phyloP scores from a whole-genome alignment of 2,113 vertebrate species.

The Gymnarchus niloticus region DNA sequence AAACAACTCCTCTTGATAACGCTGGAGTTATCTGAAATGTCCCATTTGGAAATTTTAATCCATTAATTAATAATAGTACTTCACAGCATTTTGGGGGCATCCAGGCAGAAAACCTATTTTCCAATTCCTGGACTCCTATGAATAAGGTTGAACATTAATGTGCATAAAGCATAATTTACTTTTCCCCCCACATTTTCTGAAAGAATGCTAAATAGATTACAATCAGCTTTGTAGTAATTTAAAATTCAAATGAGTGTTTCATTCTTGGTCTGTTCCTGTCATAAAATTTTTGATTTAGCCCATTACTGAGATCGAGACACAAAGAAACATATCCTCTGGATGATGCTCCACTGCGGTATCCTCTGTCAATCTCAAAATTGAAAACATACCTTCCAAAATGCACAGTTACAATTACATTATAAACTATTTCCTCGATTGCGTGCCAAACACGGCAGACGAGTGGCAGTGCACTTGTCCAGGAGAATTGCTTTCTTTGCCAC shows the following conservation, averaged over 20 bases:
- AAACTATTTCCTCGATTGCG: neutral
- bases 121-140: neutral
- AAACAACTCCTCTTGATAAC: neutral
- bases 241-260: neutral
- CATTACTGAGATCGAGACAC: neutral
- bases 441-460: neutral
- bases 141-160: neutral
- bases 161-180: neutral
- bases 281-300: neutral
- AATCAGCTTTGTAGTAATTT: neutral
- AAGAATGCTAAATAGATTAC: neutral
- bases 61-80: neutral
- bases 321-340: too few species aligned
- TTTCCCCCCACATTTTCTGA: neutral
- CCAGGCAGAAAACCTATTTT: neutral
- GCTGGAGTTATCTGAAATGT: neutral
- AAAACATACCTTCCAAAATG: neutral
- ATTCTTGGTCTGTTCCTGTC: too few species aligned
- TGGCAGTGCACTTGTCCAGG: neutral
- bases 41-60: neutral
- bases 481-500: neutral
- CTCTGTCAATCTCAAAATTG: too few species aligned
- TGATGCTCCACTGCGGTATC: too few species aligned
- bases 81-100: neutral
- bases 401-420: neutral